Conservation (phyloP, 2,113 vertebrate species). For the Dromaius novaehollandiae region DNA sequence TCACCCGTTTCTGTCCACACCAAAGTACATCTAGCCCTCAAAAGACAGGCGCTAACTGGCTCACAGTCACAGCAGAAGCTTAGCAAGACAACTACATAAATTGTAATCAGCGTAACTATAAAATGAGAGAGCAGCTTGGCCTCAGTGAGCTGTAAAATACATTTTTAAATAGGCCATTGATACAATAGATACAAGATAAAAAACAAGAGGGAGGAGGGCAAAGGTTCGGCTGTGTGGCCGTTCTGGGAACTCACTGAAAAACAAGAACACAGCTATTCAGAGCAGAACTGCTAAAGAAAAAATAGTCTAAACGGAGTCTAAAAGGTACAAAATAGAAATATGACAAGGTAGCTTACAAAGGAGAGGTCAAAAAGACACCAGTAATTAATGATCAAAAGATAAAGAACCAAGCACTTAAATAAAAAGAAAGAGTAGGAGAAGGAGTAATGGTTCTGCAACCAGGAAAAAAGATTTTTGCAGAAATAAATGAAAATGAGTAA, state of each 20-base stretch:
- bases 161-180: conserved; percentile 39
- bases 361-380: conserved; percentile 59
- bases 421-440: conserved; percentile 19
- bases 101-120: conserved; percentile 14
- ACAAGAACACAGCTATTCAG: conserved; percentile 48
- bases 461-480: conserved; percentile 39
- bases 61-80: background rate
- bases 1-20: background rate
- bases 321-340: conserved; percentile 54
- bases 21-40: background rate
- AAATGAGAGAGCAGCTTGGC: background rate
- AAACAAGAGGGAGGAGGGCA: conserved; percentile 39
- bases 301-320: background rate
- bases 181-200: conserved; percentile 35
- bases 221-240: background rate
- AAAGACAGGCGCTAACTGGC: background rate
- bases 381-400: conserved; percentile 70
- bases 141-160: background rate
- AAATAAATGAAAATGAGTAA: conserved; percentile 64
- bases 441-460: conserved; percentile 24
- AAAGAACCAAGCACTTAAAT: conserved; percentile 62
- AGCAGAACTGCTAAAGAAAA: background rate
- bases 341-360: conserved; percentile 22
- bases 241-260: conserved; percentile 50
- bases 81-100: background rate